Percentiles rank a stretch among this genome's conserved stretches.
Conservation (phyloP, 2,888 invertebrate genomes). For the Drosophila kuntzei region DNA sequence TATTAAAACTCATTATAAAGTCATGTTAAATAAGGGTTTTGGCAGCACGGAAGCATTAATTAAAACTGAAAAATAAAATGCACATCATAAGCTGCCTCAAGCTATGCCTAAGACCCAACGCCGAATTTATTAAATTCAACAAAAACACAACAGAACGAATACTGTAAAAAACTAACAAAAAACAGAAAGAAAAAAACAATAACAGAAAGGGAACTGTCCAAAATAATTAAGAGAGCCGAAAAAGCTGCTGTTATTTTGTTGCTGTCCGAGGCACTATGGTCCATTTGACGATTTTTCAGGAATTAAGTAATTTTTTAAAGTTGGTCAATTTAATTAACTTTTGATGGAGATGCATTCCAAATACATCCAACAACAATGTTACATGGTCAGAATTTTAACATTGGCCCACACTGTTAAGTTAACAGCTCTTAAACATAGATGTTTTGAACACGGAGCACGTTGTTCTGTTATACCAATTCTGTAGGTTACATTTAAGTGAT, state of each 20-base stretch:
- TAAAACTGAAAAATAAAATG: slow-evolving; percentile 49
- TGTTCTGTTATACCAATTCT: too few species aligned
- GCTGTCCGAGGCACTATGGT: slow-evolving; percentile 24
- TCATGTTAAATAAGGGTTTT: slow-evolving; percentile 44
- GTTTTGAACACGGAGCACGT: too few species aligned
- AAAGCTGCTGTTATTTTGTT: slow-evolving; percentile 50
- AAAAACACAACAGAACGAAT: slow-evolving; percentile 16
- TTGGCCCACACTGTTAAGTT: too few species aligned
- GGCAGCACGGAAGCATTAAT: slow-evolving; percentile 44
- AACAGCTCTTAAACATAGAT: too few species aligned
- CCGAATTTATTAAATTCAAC: slow-evolving; percentile 17
- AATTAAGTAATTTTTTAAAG: too few species aligned
- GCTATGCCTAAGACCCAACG: slow-evolving; percentile 18
- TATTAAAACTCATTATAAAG: slow-evolving; percentile 60
- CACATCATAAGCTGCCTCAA: slow-evolving; percentile 36
- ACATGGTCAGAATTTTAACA: too few species aligned
- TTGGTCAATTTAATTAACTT: too few species aligned
- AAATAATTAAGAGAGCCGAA: slow-evolving; percentile 49
- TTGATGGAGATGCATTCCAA: too few species aligned
- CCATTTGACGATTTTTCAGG: too few species aligned
- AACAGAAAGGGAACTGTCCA: slow-evolving; percentile 43
- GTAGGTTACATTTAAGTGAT: too few species aligned
- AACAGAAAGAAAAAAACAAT: slow-evolving; percentile 6
- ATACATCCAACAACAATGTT: too few species aligned
- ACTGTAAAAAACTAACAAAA: slow-evolving; percentile 2